These are phyloP conservation scores for Macrophya annulata DNA, from an alignment of 2,888 invertebrate species.

Conservation along the genomic window DNA sequence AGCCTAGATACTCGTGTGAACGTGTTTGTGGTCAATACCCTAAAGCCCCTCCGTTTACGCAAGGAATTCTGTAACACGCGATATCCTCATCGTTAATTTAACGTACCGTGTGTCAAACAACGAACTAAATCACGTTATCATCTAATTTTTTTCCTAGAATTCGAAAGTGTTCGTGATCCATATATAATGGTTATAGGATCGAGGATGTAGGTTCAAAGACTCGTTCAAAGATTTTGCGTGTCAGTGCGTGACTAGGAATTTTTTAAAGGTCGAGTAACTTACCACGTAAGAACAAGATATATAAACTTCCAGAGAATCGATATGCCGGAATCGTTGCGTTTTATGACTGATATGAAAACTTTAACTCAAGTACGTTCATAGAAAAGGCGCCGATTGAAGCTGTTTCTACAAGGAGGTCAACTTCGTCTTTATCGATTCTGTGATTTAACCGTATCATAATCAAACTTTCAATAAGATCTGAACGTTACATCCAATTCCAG, in stretches of 20 bases:
- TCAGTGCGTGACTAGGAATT: constrained; percentile 19
- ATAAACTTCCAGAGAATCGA: constrained; percentile 19
- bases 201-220: constrained; percentile 25
- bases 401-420: constrained; percentile 21
- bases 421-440: not conserved
- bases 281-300: not conserved
- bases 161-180: constrained; percentile 33
- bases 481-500: constrained; percentile 20
- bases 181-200: not conserved
- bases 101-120: constrained; percentile 26
- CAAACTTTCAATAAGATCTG: not conserved
- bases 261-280: constrained; percentile 6
- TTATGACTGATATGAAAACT: constrained; percentile 30
- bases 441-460: constrained; percentile 12
- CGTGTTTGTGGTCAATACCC: constrained; percentile 1
- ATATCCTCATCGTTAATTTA: constrained; percentile 45
- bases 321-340: constrained; percentile 3
- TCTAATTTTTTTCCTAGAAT: constrained; percentile 14
- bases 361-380: constrained; percentile 10
- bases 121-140: constrained; percentile 12
- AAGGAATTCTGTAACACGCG: constrained; percentile 12
- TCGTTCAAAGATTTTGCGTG: constrained; percentile 24
- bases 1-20: not conserved
- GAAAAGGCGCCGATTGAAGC: not conserved
- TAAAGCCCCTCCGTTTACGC: not conserved